Conservation (phyloP, 1,140 invertebrate species). For the Caenorhabditis elegans region WBcel235 BX284605.5:11207501-11208000, state of each 20-base stretch:
- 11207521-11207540: background rate
- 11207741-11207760: background rate
- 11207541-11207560: background rate
- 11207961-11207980: background rate
- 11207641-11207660: background rate
- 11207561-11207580: conserved; percentile 21
- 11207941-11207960: conserved; percentile 8
- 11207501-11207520: background rate
- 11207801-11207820: background rate
- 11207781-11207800: background rate
- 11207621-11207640: conserved; percentile 24
- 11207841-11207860: conserved; percentile 20
- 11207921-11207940: background rate
- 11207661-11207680: background rate
- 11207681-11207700: background rate
- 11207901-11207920: conserved; percentile 13
- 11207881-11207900: background rate
- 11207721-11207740: background rate
- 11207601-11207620: conserved; percentile 31
- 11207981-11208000: background rate
- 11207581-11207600: background rate
- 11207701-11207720: background rate
- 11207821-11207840: background rate
- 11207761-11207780: conserved; percentile 20
- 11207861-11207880: conserved; percentile 20